Conservation (phyloP, 1,140 invertebrate species). For the Drosophila kikkawai region DNA sequence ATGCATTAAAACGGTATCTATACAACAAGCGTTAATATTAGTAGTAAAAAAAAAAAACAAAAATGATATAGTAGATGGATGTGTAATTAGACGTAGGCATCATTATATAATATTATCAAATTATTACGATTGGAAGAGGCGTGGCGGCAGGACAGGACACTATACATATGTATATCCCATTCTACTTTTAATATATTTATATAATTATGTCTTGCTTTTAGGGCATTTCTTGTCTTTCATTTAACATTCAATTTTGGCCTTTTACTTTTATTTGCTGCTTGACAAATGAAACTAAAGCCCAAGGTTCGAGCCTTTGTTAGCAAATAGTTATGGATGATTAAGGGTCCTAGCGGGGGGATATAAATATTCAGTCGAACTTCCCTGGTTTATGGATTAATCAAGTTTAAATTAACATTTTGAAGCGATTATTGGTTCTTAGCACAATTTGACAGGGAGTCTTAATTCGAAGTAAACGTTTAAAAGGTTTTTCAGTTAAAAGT, state of each 20-base stretch:
- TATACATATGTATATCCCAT: not conserved
- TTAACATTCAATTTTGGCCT: constrained; percentile 55
- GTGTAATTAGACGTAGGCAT: constrained; percentile 30
- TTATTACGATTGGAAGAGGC: constrained; percentile 46
- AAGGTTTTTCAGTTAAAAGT: too few relatives aligned
- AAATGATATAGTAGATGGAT: constrained; percentile 38
- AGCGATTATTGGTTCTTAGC: not conserved
- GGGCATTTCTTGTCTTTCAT: not conserved
- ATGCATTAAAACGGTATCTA: constrained; percentile 41
- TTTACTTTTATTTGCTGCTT: constrained; percentile 82
- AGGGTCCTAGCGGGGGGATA: not conserved
- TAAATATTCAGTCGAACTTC: constrained; percentile 10
- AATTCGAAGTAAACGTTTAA: not conserved
- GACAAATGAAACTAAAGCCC: constrained; percentile 85
- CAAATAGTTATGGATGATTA: constrained; percentile 5
- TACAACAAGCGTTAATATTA: constrained; percentile 59
- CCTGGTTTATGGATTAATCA: not conserved
- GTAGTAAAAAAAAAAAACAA: constrained; percentile 48
- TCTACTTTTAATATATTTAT: not conserved
- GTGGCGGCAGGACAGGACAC: constrained; percentile 29
- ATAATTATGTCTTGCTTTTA: not conserved
- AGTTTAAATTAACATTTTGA: not conserved
- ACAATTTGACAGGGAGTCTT: too few relatives aligned
- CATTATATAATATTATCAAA: constrained; percentile 39
- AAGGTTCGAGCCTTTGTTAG: constrained; percentile 20